These are phyloP conservation scores for Hypsibius dujardini DNA, from an alignment of 1,140 invertebrate genomes.

Conservation along the genomic window DNA sequence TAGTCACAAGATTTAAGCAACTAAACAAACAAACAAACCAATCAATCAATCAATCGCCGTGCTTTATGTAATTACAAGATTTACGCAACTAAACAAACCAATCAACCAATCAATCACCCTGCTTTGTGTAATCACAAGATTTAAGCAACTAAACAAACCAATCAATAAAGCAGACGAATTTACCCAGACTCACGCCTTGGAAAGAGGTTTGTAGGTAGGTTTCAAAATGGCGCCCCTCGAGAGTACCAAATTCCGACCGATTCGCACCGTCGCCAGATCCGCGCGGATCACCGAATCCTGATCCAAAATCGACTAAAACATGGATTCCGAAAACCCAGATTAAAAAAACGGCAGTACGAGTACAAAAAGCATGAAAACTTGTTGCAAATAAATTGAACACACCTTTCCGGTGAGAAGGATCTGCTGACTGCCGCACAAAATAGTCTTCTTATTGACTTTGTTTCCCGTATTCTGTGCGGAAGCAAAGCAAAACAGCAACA, in stretches of 20 bases:
- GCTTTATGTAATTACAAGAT: no score
- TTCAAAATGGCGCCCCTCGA: not conserved
- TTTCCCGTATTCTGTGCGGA: conserved; percentile 7
- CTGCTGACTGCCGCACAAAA: conserved; percentile 15
- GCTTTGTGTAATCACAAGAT: no score
- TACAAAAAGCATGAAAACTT: no score
- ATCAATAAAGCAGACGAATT: no score
- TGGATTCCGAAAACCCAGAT: not conserved
- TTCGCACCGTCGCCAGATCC: not conserved
- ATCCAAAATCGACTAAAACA: conserved; percentile 7
- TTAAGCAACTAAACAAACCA: no score
- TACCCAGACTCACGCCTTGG: not conserved
- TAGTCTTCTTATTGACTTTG: conserved; percentile 10
- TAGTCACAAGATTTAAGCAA: no score
- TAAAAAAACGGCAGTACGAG: not conserved
- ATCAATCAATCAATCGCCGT: no score
- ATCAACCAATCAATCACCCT: no score
- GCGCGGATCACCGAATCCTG: conserved; percentile 14
- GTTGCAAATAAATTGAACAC: not conserved
- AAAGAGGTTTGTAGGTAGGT: not conserved
- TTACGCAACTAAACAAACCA: no score
- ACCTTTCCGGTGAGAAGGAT: conserved; percentile 13
- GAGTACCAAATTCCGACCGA: not conserved
- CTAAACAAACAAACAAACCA: no score
- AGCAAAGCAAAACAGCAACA: no score